phyloP scores from a whole-genome alignment of 1,140 invertebrate genomes.

The Palaemon carinicauda region DNA sequence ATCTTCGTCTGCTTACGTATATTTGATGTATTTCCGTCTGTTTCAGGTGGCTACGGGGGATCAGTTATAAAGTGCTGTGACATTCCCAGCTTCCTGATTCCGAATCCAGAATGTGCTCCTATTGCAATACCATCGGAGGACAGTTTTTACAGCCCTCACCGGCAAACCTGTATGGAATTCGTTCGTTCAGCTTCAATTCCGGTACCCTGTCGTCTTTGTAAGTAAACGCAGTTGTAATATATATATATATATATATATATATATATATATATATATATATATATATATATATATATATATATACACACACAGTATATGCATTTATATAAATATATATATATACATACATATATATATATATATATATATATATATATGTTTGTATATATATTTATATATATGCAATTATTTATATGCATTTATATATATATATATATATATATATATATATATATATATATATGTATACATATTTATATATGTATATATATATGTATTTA shows the following conservation, averaged over 20 bases:
- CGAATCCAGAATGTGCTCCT: too few relatives aligned
- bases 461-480: slow-evolving; percentile 17
- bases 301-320: slow-evolving; percentile 3
- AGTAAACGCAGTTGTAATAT: not conserved
- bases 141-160: not conserved
- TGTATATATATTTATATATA: slow-evolving; percentile 29
- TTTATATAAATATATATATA: slow-evolving; percentile 11
- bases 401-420: slow-evolving; percentile 3
- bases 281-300: slow-evolving; percentile 32
- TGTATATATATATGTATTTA: not conserved
- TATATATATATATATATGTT: slow-evolving; percentile 20
- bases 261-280: slow-evolving; percentile 19
- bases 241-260: not conserved
- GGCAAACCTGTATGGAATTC: not conserved
- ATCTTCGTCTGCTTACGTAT: too few relatives aligned
- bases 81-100: too few relatives aligned
- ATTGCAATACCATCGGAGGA: too few relatives aligned
- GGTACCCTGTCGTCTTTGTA: not conserved
- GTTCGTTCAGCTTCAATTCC: not conserved
- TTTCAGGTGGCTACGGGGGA: too few relatives aligned
- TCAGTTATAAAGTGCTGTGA: too few relatives aligned
- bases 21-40: too few relatives aligned
- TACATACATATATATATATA: not conserved
- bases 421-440: slow-evolving; percentile 17
- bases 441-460: slow-evolving; percentile 33